Conservation (phyloP, 2,113 vertebrate species). For the Grantiella picta region DNA sequence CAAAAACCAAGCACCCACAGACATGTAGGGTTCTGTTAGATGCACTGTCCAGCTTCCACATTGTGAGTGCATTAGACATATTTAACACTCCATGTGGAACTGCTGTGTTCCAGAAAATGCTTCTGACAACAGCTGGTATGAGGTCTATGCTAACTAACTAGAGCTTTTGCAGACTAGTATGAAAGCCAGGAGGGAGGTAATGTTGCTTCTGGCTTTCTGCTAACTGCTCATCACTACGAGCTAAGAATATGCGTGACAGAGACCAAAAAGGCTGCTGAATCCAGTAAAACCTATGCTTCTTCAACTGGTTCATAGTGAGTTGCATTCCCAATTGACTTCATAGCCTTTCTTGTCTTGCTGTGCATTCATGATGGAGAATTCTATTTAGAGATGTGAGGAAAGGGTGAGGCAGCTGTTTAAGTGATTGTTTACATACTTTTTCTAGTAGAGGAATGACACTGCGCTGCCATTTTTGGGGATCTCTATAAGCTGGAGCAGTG, state of each 20-base stretch:
- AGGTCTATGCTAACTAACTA: neutral
- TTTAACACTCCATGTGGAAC: neutral
- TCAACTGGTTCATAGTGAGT: neutral
- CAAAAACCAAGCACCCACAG: neutral
- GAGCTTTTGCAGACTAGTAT: neutral
- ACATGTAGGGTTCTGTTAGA: neutral
- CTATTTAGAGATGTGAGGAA: neutral
- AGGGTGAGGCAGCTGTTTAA: neutral
- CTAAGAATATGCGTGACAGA: neutral
- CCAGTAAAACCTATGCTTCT: neutral
- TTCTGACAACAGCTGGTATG: neutral
- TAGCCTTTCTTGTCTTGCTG: neutral
- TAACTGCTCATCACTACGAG: neutral
- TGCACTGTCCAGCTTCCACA: neutral
- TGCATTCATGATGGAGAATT: neutral
- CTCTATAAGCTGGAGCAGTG: no score
- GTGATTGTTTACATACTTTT: no score
- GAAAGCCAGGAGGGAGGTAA: neutral
- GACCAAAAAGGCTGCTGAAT: neutral
- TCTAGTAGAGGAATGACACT: no score
- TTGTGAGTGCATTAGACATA: neutral
- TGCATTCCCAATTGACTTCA: neutral
- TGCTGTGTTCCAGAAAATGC: neutral
- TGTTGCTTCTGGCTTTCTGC: neutral
- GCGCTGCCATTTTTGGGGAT: no score